Evolutionary conservation across 2,113 vertebrate species (phyloP).

Genomic region (Saimiri boliviensis): DNA sequence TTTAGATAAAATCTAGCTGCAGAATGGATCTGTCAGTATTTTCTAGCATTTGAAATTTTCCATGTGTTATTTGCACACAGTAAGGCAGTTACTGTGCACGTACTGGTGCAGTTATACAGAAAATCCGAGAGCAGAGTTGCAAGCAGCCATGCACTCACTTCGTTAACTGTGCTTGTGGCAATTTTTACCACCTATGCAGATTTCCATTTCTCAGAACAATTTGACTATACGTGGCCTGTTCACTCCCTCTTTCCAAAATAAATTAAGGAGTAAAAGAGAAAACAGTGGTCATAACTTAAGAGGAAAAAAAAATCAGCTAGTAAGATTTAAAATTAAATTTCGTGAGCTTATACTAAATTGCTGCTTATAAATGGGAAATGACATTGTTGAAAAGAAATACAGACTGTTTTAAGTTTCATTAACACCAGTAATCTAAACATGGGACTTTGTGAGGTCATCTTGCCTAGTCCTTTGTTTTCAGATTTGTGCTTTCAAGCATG

Average conservation of each 20-base stretch:
- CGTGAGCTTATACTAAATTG: not conserved
- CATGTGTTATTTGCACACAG: not conserved
- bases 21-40: not conserved
- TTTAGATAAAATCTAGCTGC: not conserved
- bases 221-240: not conserved
- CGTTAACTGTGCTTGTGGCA: not conserved
- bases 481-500: not conserved
- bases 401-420: not conserved
- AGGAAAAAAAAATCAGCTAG: not conserved
- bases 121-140: not conserved
- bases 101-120: not conserved
- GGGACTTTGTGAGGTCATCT: not conserved
- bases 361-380: not conserved
- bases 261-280: not conserved
- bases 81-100: not conserved
- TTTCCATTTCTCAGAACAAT: not conserved
- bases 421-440: not conserved
- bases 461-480: not conserved
- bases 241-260: not conserved
- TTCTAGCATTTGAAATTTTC: not conserved
- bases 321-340: not conserved
- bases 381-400: not conserved
- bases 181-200: not conserved
- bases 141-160: not conserved
- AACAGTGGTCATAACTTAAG: not conserved